phyloP scores from a whole-genome alignment of 2,797 vertebrate genomes.

The Acropternis orthonyx region DNA sequence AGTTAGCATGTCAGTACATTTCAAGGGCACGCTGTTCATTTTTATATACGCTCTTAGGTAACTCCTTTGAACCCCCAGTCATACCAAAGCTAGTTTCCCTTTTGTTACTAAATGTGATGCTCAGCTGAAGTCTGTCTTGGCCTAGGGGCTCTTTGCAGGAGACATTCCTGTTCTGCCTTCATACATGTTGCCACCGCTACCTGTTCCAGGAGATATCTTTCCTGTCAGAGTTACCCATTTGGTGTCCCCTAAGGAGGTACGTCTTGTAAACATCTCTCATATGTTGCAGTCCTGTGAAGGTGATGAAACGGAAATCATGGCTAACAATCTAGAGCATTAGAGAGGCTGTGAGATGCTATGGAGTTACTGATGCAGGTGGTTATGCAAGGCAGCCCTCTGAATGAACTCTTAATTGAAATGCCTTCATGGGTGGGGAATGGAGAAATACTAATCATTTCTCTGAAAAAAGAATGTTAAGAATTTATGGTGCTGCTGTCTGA shows the following conservation, averaged over 20 bases:
- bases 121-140: background rate
- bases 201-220: slow-evolving; percentile 76
- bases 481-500: background rate
- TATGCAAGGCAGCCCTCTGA: background rate
- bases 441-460: background rate
- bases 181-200: slow-evolving; percentile 74
- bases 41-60: background rate
- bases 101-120: background rate
- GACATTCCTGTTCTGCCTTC: slow-evolving; percentile 54
- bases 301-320: background rate
- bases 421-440: background rate
- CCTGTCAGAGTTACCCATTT: slow-evolving; percentile 85
- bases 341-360: background rate
- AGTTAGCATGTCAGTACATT: background rate
- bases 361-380: background rate
- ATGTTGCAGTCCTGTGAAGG: background rate
- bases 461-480: background rate
- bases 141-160: slow-evolving; percentile 64
- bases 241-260: slow-evolving; percentile 88
- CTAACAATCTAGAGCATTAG: background rate
- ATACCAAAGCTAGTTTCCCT: background rate
- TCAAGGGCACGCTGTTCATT: background rate
- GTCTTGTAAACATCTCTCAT: background rate
- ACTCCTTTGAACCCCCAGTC: background rate
- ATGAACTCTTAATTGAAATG: background rate